phyloP scores from a whole-genome alignment of 2,797 vertebrate species.

The Helicolenus hilgendorfi region DNA sequence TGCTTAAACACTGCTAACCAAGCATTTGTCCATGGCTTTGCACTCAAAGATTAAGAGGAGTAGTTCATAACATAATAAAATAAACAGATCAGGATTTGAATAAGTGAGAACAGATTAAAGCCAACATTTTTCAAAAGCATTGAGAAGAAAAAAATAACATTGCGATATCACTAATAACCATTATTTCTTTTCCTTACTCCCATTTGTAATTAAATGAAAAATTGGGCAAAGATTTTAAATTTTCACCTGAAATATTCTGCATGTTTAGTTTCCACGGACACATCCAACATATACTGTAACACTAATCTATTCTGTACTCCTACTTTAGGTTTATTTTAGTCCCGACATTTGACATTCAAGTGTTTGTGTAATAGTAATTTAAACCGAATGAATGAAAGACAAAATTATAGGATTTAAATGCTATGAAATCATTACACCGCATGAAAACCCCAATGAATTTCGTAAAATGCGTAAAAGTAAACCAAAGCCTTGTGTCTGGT shows the following conservation, averaged over 20 bases:
- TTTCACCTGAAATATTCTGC: not conserved
- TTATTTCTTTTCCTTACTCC: not conserved
- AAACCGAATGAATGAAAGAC: not conserved
- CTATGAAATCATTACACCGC: not conserved
- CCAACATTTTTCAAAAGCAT: not conserved
- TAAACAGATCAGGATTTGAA: conserved; percentile 2
- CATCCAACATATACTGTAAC: not conserved
- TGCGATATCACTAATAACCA: not conserved
- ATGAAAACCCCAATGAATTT: not conserved
- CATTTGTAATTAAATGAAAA: not conserved
- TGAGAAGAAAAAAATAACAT: not conserved
- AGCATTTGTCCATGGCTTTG: not conserved
- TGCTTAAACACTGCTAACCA: not conserved
- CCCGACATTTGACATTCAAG: not conserved
- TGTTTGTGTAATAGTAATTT: not conserved
- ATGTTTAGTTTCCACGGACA: not conserved
- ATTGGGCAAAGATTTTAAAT: not conserved
- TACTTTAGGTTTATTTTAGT: not conserved
- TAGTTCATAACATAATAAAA: not conserved
- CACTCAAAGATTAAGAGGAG: not conserved
- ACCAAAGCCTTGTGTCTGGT: not conserved
- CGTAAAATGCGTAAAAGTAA: not conserved
- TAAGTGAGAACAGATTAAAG: not conserved
- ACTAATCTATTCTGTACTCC: not conserved
- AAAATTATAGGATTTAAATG: not conserved